Evolutionary conservation across 2,113 vertebrate genomes (phyloP).

Genomic region (Odontophorus gujanensis): DNA sequence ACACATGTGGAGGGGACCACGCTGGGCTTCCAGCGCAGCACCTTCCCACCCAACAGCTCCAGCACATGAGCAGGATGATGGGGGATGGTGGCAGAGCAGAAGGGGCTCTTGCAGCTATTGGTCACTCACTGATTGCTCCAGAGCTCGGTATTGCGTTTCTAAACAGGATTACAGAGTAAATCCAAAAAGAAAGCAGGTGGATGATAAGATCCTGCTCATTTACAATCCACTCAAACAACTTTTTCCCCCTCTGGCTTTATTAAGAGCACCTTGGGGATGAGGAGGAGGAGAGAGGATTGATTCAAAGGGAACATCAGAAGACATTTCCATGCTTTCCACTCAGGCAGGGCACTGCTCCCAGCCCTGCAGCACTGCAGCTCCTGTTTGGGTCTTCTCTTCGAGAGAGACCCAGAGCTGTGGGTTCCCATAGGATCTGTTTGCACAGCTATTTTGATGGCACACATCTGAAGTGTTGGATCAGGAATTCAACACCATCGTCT

Average conservation of each 20-base stretch:
- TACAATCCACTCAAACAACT: constrained; percentile 15
- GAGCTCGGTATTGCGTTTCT: neutral
- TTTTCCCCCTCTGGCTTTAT: neutral
- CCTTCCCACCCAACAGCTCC: neutral
- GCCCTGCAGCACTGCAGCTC: neutral
- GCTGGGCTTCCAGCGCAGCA: neutral
- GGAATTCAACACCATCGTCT: neutral
- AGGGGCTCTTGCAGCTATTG: neutral
- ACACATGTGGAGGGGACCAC: accelerated
- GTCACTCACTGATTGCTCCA: neutral
- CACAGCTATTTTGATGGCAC: neutral
- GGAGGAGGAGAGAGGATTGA: neutral
- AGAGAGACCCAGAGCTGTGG: neutral
- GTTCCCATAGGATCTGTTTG: neutral
- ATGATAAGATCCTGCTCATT: constrained; percentile 23
- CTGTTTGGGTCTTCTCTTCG: neutral
- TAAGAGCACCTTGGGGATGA: neutral
- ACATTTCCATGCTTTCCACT: neutral
- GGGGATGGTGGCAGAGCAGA: neutral
- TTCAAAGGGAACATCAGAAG: constrained; percentile 42
- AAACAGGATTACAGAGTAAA: constrained; percentile 23
- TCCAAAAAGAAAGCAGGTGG: neutral
- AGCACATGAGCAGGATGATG: neutral
- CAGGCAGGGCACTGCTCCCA: neutral
- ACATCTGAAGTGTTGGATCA: neutral